Percentiles rank a stretch among this genome's conserved stretches.
These are phyloP conservation scores for Prosapia bicincta DNA, from an alignment of 2,888 invertebrate species.

Conservation along the genomic window DNA sequence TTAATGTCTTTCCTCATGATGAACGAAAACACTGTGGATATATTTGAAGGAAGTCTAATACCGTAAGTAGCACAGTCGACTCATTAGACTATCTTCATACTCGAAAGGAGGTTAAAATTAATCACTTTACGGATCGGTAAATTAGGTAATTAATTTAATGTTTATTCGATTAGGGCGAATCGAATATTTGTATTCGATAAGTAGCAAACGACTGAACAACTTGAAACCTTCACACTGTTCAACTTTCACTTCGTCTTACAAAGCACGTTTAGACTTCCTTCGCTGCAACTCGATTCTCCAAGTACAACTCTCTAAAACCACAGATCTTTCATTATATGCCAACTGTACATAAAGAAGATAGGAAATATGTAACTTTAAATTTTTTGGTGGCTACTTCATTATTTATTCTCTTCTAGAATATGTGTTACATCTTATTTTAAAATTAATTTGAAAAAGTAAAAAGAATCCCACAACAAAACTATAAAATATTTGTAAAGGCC, in stretches of 20 bases:
- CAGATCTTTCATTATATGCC: neutral
- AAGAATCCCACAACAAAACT: no score
- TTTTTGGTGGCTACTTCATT: no score
- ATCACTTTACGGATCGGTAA: neutral
- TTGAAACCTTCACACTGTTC: neutral
- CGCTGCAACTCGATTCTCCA: neutral
- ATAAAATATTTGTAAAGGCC: no score
- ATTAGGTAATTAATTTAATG: neutral
- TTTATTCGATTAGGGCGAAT: neutral
- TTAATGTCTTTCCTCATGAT: constrained; percentile 69
- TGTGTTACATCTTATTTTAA: no score
- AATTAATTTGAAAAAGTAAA: no score
- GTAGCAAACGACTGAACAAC: neutral
- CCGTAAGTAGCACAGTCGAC: neutral
- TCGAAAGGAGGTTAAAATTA: neutral
- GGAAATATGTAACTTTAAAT: no score
- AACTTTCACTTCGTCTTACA: neutral
- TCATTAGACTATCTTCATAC: neutral
- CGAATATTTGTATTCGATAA: neutral
- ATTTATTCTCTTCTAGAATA: no score
- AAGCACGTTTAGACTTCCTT: neutral
- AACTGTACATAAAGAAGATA: neutral
- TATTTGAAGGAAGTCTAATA: neutral
- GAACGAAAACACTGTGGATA: neutral
- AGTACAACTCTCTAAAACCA: neutral